Evolutionary conservation across 2,113 vertebrate genomes (phyloP).

Genomic region (Pagrus major): DNA sequence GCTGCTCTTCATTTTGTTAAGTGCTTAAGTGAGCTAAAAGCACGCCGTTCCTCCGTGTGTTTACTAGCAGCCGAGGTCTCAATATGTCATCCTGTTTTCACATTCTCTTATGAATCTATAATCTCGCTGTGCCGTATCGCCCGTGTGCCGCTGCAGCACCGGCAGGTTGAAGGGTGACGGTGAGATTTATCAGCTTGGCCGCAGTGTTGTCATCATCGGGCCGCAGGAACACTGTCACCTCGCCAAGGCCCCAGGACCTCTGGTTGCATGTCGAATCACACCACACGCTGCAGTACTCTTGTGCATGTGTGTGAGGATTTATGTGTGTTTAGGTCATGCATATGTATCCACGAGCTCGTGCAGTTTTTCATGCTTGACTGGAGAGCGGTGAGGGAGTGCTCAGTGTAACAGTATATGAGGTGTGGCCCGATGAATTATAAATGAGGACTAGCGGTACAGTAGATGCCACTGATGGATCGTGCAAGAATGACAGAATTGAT

Average conservation of each 20-base stretch:
- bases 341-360: conserved; percentile 10
- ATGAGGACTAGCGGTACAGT: conserved; percentile 56
- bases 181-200: conserved; percentile 69
- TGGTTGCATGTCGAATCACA: conserved; percentile 31
- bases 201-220: conserved; percentile 46
- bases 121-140: conserved; percentile 19
- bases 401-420: conserved; percentile 56
- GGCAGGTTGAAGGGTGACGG: conserved; percentile 44
- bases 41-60: neutral
- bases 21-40: conserved; percentile 38
- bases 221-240: conserved; percentile 47
- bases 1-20: conserved; percentile 51
- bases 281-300: neutral
- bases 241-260: conserved; percentile 42
- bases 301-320: conserved; percentile 1
- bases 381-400: conserved; percentile 5
- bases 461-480: conserved; percentile 37
- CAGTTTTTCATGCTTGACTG: conserved; percentile 20
- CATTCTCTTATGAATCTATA: conserved; percentile 53
- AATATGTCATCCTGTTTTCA: conserved; percentile 48
- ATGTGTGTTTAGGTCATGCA: conserved; percentile 9
- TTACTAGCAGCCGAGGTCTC: conserved; percentile 41
- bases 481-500: conserved; percentile 18
- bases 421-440: conserved; percentile 70
- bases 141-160: conserved; percentile 46